These are phyloP conservation scores for Cheirogaleus major DNA, from an alignment of 2,797 vertebrate species.

Conservation along the genomic window DNA sequence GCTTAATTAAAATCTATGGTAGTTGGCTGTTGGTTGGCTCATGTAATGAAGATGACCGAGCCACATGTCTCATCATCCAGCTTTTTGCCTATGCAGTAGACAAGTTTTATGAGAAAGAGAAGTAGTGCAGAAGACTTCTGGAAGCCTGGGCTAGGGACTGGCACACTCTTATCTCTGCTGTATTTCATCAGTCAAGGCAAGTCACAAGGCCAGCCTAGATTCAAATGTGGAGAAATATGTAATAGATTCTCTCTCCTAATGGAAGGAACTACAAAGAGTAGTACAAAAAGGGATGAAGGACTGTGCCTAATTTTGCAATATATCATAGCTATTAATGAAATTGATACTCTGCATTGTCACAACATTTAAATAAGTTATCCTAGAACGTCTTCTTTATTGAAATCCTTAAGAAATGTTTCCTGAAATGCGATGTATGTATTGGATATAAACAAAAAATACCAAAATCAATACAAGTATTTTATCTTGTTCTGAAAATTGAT, in stretches of 20 bases:
- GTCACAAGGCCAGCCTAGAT: fast-evolving
- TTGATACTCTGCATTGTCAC: no score
- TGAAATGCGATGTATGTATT: neutral
- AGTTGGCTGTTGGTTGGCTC: neutral
- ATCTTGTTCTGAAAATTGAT: neutral
- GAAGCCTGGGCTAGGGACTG: neutral
- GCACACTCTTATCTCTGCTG: neutral
- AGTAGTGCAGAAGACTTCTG: neutral
- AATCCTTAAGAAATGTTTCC: neutral
- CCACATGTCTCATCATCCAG: neutral
- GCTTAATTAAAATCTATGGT: neutral
- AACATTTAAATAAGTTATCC: neutral
- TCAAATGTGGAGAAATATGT: neutral
- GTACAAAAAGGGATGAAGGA: neutral
- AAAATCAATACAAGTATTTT: neutral
- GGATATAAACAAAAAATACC: neutral
- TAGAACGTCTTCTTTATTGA: neutral
- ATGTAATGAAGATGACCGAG: neutral
- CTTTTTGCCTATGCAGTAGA: neutral
- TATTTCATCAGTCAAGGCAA: neutral
- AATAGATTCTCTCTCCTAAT: neutral
- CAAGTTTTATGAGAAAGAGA: neutral
- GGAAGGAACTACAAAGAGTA: neutral
- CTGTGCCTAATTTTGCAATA: neutral
- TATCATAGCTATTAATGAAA: neutral